Conservation (phyloP, 2,113 vertebrate genomes). For the Microtus pennsylvanicus region DNA sequence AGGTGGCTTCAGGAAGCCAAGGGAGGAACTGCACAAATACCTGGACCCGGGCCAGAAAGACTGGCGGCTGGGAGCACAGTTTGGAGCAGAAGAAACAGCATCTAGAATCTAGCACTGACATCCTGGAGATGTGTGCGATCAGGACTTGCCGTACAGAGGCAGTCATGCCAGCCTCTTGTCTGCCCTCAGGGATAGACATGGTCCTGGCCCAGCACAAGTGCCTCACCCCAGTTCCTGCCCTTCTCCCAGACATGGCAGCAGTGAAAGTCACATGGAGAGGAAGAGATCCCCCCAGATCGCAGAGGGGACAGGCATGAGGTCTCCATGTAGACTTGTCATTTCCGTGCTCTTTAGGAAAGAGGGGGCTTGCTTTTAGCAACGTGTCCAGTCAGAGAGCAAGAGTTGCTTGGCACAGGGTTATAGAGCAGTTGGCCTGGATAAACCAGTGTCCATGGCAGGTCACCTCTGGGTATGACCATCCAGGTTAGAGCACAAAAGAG, state of each 20-base stretch:
- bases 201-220: neutral
- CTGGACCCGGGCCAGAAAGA: neutral
- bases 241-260: neutral
- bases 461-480: neutral
- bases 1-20: neutral
- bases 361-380: neutral
- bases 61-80: fast-evolving
- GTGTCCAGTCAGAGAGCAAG: neutral
- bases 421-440: neutral
- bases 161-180: neutral
- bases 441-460: fast-evolving
- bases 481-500: neutral
- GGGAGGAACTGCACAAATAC: neutral
- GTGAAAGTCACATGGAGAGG: fast-evolving
- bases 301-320: fast-evolving
- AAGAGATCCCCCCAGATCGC: neutral
- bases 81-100: neutral
- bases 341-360: neutral
- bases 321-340: neutral
- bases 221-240: neutral
- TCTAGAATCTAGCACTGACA: neutral
- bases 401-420: neutral
- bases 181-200: fast-evolving
- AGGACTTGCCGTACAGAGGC: neutral
- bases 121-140: fast-evolving